Conservation (phyloP, 2,888 invertebrate species). For the Lissocephala sabroskyi region DNA sequence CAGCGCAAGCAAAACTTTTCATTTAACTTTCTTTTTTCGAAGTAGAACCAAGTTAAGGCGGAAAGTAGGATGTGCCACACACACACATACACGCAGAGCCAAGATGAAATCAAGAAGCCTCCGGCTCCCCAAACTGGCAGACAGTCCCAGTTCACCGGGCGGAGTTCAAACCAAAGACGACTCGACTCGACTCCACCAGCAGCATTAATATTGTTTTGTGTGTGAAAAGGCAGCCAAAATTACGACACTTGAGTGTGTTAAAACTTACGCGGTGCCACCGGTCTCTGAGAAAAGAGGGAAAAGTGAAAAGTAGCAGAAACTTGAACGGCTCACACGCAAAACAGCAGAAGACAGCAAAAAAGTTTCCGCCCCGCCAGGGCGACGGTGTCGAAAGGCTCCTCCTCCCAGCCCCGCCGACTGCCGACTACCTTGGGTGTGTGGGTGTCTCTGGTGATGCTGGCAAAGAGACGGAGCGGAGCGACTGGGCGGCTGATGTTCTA, state of each 20-base stretch:
- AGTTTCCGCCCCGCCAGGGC: slow-evolving; percentile 32
- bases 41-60: no score
- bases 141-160: no score
- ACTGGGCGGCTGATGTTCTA: slow-evolving; percentile 11
- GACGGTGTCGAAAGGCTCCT: slow-evolving; percentile 56
- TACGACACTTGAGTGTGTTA: slow-evolving; percentile 68
- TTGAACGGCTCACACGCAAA: slow-evolving; percentile 39
- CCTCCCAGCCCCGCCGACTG: no score
- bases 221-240: slow-evolving; percentile 66
- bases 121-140: no score
- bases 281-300: slow-evolving; percentile 35
- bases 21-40: slow-evolving; percentile 55
- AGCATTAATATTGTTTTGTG: slow-evolving; percentile 67
- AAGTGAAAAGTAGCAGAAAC: slow-evolving; percentile 55
- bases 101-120: no score
- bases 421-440: background rate
- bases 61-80: slow-evolving; percentile 13
- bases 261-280: slow-evolving; percentile 45
- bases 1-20: slow-evolving; percentile 66
- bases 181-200: slow-evolving; percentile 38
- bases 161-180: no score
- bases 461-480: no score
- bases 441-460: slow-evolving; percentile 9
- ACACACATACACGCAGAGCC: slow-evolving; percentile 9
- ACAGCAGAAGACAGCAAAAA: slow-evolving; percentile 65